phyloP scores from a whole-genome alignment of 2,888 invertebrate genomes.

The Yponomeuta plumbellus region DNA sequence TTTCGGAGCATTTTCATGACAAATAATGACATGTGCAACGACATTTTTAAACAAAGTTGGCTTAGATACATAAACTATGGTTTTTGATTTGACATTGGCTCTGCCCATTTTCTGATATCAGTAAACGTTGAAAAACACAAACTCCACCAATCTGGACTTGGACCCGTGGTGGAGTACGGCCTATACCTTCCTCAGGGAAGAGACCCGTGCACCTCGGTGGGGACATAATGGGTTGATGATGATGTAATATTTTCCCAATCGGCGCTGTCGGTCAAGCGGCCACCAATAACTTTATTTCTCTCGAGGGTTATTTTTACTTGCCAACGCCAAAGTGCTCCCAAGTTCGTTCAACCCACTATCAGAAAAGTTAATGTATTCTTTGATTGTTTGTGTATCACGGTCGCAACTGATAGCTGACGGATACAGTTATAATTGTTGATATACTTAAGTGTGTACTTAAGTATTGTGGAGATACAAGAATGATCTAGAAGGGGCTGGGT shows the following conservation, averaged over 20 bases:
- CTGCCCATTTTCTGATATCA: too few relatives aligned
- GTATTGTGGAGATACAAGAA: neutral
- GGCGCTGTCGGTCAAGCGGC: neutral
- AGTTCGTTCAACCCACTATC: conserved; percentile 67
- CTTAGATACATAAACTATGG: too few relatives aligned
- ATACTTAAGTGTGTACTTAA: neutral
- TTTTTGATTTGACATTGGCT: too few relatives aligned
- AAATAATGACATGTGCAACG: too few relatives aligned
- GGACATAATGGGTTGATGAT: too few relatives aligned
- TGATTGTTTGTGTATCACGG: conserved; percentile 69
- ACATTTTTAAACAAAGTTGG: too few relatives aligned
- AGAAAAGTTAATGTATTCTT: conserved; percentile 56
- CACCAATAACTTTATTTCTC: neutral
- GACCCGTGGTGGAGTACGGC: too few relatives aligned
- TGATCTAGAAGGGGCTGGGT: neutral
- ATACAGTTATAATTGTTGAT: neutral
- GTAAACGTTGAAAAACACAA: too few relatives aligned
- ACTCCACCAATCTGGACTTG: too few relatives aligned
- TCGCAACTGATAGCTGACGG: conserved; percentile 34
- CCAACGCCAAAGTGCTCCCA: conserved; percentile 47
- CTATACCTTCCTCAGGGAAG: too few relatives aligned
- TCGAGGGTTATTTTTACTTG: conserved; percentile 5
- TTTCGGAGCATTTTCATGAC: too few relatives aligned
- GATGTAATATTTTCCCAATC: neutral
- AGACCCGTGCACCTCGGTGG: too few relatives aligned